phyloP scores from a whole-genome alignment of 2,797 vertebrate species.

The Amphiprion clarkii region DNA sequence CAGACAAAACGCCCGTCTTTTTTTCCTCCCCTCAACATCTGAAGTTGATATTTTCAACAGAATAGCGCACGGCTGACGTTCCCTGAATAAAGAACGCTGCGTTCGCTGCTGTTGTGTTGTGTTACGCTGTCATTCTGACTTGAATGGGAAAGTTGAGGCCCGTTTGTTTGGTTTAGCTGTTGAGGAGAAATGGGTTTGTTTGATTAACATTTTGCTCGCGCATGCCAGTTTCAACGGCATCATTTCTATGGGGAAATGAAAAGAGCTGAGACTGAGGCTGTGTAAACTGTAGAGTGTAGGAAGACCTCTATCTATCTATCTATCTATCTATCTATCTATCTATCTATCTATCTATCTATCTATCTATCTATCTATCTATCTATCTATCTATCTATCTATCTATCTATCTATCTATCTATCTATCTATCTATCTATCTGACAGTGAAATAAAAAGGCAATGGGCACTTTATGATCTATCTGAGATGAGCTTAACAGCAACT shows the following conservation, averaged over 20 bases:
- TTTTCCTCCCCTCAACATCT: slow-evolving; percentile 77
- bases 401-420: slow-evolving; percentile 4
- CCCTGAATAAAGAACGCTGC: slow-evolving; percentile 74
- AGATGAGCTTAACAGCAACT: slow-evolving; percentile 59
- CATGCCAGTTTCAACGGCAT: slow-evolving; percentile 64
- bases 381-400: not conserved
- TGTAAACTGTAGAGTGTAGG: slow-evolving; percentile 7
- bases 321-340: not conserved
- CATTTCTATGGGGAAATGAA: slow-evolving; percentile 63
- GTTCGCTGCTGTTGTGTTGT: slow-evolving; percentile 72
- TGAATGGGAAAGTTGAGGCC: slow-evolving; percentile 82
- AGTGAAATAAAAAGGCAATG: slow-evolving; percentile 39
- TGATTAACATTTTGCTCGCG: slow-evolving; percentile 79
- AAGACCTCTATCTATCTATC: slow-evolving; percentile 14
- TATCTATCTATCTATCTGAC: not conserved
- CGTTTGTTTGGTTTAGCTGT: slow-evolving; percentile 78
- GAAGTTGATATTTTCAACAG: slow-evolving; percentile 84
- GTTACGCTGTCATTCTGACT: slow-evolving; percentile 82
- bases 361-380: slow-evolving; percentile 11
- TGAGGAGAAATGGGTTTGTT: slow-evolving; percentile 80
- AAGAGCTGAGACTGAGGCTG: slow-evolving; percentile 51
- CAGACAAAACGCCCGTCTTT: slow-evolving; percentile 82
- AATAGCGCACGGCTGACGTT: slow-evolving; percentile 74
- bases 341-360: not conserved
- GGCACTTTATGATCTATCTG: slow-evolving; percentile 44